Percentiles rank a stretch among this genome's conserved stretches.
phyloP scores from a whole-genome alignment of 23 tunicate species.

The Phallusia fumigata region DNA sequence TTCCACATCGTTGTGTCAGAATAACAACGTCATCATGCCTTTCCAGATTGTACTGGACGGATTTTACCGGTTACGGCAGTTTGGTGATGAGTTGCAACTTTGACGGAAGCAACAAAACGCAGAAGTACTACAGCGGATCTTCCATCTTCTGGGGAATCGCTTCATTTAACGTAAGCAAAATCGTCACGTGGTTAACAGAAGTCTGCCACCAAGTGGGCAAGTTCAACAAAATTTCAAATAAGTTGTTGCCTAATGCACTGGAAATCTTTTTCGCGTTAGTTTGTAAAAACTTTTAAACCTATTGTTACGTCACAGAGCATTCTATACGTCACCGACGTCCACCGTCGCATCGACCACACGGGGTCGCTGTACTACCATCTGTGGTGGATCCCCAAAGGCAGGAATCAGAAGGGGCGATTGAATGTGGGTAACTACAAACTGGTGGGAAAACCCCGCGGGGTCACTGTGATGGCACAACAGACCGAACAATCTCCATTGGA shows the following conservation, averaged over 20 bases:
- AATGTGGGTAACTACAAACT: slow-evolving; percentile 21
- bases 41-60: slow-evolving; percentile 83
- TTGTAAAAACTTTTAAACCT: too few species aligned
- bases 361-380: slow-evolving; percentile 37
- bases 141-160: slow-evolving; percentile 77
- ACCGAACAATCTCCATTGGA: slow-evolving; percentile 46
- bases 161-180: slow-evolving; percentile 46
- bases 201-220: too few species aligned
- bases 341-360: slow-evolving; percentile 25
- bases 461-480: slow-evolving; percentile 52
- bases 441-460: slow-evolving; percentile 77
- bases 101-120: slow-evolving; percentile 70
- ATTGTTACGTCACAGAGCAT: slow-evolving; percentile 37
- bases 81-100: slow-evolving; percentile 46
- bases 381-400: slow-evolving; percentile 54
- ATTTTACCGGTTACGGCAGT: slow-evolving; percentile 66
- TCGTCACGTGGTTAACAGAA: too few species aligned
- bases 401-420: slow-evolving; percentile 26
- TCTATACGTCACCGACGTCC: slow-evolving; percentile 72
- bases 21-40: too few species aligned
- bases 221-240: too few species aligned
- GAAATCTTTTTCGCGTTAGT: too few species aligned
- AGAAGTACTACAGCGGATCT: slow-evolving; percentile 31
- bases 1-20: too few species aligned
- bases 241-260: too few species aligned